Percentiles rank a stretch among this genome's conserved stretches.
phyloP scores from a whole-genome alignment of 2,797 vertebrate genomes.

The Amblyopsis hoosieri region DNA sequence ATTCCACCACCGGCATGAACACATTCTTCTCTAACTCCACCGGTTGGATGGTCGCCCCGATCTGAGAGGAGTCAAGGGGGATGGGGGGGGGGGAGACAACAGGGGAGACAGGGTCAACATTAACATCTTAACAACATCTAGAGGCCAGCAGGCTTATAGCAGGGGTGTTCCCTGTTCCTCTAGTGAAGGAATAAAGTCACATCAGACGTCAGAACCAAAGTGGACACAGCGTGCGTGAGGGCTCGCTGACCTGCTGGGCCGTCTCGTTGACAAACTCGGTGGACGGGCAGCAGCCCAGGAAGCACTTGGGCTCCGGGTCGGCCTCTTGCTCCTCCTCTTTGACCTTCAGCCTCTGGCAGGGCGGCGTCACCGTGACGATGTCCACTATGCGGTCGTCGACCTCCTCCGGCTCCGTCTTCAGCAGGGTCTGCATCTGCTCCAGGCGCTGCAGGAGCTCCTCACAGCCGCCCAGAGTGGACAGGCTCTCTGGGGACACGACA shows the following conservation, averaged over 20 bases:
- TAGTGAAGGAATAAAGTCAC: too few relatives aligned
- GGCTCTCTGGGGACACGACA: conserved; percentile 80
- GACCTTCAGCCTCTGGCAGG: conserved; percentile 82
- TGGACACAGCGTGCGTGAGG: too few relatives aligned
- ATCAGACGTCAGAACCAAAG: too few relatives aligned
- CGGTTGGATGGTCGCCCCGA: conserved; percentile 89
- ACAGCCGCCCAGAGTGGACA: conserved; percentile 84
- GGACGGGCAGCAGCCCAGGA: conserved; percentile 81
- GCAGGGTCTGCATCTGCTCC: conserved; percentile 90
- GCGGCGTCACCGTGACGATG: conserved; percentile 81
- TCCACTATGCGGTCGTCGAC: conserved; percentile 88
- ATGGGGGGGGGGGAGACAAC: not conserved
- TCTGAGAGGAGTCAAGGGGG: conserved; percentile 71
- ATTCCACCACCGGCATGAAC: conserved; percentile 89
- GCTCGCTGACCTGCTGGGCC: conserved; percentile 86
- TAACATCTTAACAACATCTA: not conserved
- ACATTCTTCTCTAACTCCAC: conserved; percentile 90
- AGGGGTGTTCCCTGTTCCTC: too few relatives aligned
- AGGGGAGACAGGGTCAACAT: not conserved
- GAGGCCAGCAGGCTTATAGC: not conserved
- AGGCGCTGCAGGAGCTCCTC: conserved; percentile 87
- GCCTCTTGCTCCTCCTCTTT: conserved; percentile 92
- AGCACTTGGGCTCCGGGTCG: conserved; percentile 87
- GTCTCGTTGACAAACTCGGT: conserved; percentile 88
- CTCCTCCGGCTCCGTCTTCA: conserved; percentile 90